Base-by-base conservation (phyloP, 2,113 vertebrate species). In the Lipotes vexillifer region DNA sequence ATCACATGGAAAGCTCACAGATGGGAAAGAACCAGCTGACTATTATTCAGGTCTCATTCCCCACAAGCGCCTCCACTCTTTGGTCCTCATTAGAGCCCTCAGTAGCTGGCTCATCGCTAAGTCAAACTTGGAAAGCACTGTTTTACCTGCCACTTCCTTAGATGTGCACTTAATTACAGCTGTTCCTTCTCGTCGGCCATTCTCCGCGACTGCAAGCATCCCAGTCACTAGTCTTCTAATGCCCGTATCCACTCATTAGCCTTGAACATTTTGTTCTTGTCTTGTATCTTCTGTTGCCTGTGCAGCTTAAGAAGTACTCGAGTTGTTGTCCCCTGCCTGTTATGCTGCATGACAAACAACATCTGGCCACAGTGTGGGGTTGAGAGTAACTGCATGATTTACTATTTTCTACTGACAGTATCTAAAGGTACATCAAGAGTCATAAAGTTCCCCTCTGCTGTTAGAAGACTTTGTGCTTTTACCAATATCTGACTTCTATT, bases 201-300 rank as follows among this genome's bases (percentile, higher is more conserved):
- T 95, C 96, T 75, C 83, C 52, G 31, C 2, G 1, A 52, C 80
- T 90, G 91, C 92, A 93, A 93, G 93, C 71, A 95, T 82, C 88
- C 91, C 29, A 59, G 66, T 81, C 78, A 74, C 88, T 15, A 31
- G 41, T 68, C 93, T 75, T 93, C 93, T 81, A 59, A 96, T 21
- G 52, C 85, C 71, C 59, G n/a, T 78, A 90, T 25, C 74, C 88
- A 88, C 87, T 97, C 93, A 93, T 96, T 97, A 96, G 90, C 87
- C 49, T 31, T 52, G 87, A 96, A 96, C 97, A 96, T 90, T 97
- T 92, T 96, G 92, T 96, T 93, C 96, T 91, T 81, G 87, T 80
- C 93, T 95, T 90, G 44, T 57, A 92, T 83, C 68, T 86, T 68
- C 87, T 83, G 86, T 88, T 68, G 52, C 88, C 65, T 63, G 63